phyloP scores from a whole-genome alignment of 2,888 invertebrate genomes.

The Brenthis hecate region DNA sequence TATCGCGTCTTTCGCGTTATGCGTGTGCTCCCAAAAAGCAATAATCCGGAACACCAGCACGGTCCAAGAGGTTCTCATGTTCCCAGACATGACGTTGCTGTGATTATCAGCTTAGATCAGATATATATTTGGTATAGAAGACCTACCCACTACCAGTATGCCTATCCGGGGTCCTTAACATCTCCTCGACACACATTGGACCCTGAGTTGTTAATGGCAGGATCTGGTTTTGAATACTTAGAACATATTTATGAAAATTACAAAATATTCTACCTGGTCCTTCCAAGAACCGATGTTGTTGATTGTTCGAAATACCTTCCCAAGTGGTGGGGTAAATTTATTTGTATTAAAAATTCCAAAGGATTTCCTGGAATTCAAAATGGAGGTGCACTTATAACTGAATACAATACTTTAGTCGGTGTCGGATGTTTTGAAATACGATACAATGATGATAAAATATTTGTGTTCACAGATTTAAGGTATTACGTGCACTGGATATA shows the following conservation, averaged over 20 bases:
- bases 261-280: slow-evolving; percentile 47
- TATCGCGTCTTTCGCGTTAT: slow-evolving; percentile 55
- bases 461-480: slow-evolving; percentile 60
- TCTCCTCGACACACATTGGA: slow-evolving; percentile 9
- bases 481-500: slow-evolving; percentile 51
- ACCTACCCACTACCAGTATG: slow-evolving; percentile 43
- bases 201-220: slow-evolving; percentile 43
- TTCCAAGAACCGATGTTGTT: slow-evolving; percentile 27
- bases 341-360: slow-evolving; percentile 51
- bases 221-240: slow-evolving; percentile 53
- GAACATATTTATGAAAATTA: slow-evolving; percentile 57
- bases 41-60: slow-evolving; percentile 61
- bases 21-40: slow-evolving; percentile 52
- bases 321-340: slow-evolving; percentile 65
- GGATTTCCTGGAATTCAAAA: slow-evolving; percentile 51
- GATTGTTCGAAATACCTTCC: slow-evolving; percentile 59
- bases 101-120: slow-evolving; percentile 52
- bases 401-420: slow-evolving; percentile 41
- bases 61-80: slow-evolving; percentile 54
- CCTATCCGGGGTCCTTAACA: slow-evolving; percentile 41
- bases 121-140: slow-evolving; percentile 46
- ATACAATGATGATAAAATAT: slow-evolving; percentile 57
- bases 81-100: slow-evolving; percentile 54
- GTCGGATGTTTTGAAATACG: slow-evolving; percentile 63
- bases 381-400: slow-evolving; percentile 50